Evolutionary conservation across 2,888 invertebrate species (phyloP).

Genomic region (Junonia oenone): DNA sequence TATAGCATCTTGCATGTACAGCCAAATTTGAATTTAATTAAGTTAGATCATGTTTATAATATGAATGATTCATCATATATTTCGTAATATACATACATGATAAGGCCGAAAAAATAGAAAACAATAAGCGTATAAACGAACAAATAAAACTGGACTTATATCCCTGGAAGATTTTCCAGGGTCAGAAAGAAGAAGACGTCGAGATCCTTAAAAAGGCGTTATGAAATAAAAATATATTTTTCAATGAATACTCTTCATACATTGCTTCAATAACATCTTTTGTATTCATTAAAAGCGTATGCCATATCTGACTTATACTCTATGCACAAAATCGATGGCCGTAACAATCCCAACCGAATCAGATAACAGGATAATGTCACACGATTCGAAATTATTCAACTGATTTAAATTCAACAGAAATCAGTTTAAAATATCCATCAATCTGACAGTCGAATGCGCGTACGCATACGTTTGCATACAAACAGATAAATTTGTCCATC

Average conservation of each 20-base stretch:
- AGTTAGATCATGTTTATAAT: too few relatives aligned
- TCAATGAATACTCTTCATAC: too few relatives aligned
- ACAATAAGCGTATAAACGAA: too few relatives aligned
- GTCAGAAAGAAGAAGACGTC: not conserved
- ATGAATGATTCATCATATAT: too few relatives aligned
- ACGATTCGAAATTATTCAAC: conserved; percentile 14
- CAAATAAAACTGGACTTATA: too few relatives aligned
- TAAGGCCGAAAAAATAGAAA: too few relatives aligned
- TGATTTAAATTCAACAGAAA: conserved; percentile 23
- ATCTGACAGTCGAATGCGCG: conserved; percentile 42
- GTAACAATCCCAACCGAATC: not conserved
- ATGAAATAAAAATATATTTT: too few relatives aligned
- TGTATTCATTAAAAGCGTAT: not conserved
- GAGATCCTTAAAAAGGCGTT: too few relatives aligned
- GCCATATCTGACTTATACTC: not conserved
- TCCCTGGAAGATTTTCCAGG: too few relatives aligned
- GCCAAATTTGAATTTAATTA: too few relatives aligned
- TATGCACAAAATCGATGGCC: not conserved
- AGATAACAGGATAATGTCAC: conserved; percentile 4
- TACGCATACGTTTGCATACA: conserved; percentile 41
- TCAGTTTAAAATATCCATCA: conserved; percentile 33
- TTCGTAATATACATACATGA: too few relatives aligned
- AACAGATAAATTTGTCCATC: conserved; percentile 48
- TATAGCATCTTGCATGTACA: not conserved
- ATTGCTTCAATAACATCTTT: not conserved